Conservation (phyloP, 2,113 vertebrate genomes). For the Gracilinanus agilis region DNA sequence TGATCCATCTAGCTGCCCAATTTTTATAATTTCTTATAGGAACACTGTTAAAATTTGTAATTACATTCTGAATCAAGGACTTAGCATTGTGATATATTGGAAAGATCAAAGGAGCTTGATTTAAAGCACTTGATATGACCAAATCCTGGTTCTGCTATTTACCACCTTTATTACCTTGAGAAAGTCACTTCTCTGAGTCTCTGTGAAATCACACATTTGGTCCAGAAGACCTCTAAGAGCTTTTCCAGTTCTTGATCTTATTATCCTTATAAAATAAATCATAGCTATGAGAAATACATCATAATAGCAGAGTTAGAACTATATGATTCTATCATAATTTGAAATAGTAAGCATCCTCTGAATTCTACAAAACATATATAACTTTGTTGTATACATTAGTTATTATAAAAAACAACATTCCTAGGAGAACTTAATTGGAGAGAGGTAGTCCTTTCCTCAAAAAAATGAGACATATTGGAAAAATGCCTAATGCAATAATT, state of each 20-base stretch:
- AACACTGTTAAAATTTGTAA: not conserved
- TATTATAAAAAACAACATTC: not conserved
- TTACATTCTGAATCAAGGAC: not conserved
- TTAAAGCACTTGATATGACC: not conserved
- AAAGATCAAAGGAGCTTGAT: not conserved
- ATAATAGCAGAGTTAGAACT: not conserved
- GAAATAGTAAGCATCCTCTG: not conserved
- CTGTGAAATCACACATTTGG: not conserved
- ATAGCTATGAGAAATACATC: not conserved
- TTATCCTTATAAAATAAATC: not conserved
- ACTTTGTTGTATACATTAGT: not conserved
- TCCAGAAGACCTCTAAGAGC: not conserved
- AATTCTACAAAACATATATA: not conserved
- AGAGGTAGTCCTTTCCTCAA: not conserved
- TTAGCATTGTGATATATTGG: not conserved
- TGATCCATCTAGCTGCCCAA: too few species aligned
- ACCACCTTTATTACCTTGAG: not conserved
- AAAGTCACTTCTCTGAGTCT: not conserved
- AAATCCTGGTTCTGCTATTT: not conserved
- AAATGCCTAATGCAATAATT: not conserved
- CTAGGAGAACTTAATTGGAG: not conserved
- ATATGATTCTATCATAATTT: not conserved
- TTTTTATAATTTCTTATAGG: not conserved
- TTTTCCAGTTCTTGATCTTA: not conserved
- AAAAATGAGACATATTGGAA: not conserved